These are phyloP conservation scores for Eumerus sabulonum DNA, from an alignment of 2,888 invertebrate species.

Conservation along the genomic window DNA sequence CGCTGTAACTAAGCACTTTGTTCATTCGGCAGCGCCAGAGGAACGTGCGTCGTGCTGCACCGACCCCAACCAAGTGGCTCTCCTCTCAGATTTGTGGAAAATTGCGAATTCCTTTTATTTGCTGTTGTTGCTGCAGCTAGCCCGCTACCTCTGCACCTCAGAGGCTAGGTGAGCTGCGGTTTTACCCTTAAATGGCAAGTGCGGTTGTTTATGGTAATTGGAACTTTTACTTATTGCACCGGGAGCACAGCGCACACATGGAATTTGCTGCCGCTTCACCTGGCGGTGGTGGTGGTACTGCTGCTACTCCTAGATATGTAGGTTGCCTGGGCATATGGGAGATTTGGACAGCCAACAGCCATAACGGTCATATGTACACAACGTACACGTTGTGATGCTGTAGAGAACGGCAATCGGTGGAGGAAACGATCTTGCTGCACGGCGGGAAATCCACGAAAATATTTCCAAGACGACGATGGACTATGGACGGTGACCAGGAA, in stretches of 20 bases:
- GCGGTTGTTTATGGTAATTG: constrained; percentile 69
- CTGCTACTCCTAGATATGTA: constrained; percentile 46
- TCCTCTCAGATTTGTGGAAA: constrained; percentile 63
- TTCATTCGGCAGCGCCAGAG: too few species aligned
- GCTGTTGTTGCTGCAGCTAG: constrained; percentile 21
- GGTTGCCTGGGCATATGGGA: constrained; percentile 48
- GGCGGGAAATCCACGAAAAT: constrained; percentile 41
- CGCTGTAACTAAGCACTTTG: not conserved
- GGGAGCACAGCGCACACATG: constrained; percentile 32
- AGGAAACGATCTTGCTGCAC: constrained; percentile 14
- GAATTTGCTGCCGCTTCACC: not conserved
- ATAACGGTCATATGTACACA: constrained; percentile 54
- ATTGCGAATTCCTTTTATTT: constrained; percentile 58
- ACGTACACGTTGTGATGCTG: not conserved
- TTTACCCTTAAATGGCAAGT: constrained; percentile 68
- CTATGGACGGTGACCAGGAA: constrained; percentile 42
- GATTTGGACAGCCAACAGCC: constrained; percentile 34
- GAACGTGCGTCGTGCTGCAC: constrained; percentile 11
- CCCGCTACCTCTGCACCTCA: too few species aligned
- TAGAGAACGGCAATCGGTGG: constrained; percentile 14
- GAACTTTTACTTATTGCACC: constrained; percentile 66
- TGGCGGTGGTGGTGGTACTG: too few species aligned
- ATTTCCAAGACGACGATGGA: constrained; percentile 8
- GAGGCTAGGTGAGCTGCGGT: constrained; percentile 48
- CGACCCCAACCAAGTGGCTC: constrained; percentile 25